Evolutionary conservation across 2,888 invertebrate species (phyloP).

Genomic region (Drosophila paramelanica): DNA sequence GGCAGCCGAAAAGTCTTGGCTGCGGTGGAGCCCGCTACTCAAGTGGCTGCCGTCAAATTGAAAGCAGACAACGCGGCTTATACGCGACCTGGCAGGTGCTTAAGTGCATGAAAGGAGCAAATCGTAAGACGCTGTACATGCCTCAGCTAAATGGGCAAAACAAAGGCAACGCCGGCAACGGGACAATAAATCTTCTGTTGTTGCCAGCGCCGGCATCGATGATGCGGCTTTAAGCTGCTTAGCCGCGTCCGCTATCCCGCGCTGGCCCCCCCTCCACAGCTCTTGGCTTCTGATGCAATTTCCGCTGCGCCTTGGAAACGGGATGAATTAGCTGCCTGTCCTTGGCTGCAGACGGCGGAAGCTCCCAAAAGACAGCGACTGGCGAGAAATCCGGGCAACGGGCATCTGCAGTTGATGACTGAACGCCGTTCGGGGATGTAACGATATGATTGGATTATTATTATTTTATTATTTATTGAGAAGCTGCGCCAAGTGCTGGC

Average conservation of each 20-base stretch:
- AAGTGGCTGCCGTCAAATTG: conserved; percentile 12
- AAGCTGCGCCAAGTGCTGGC: conserved; percentile 58
- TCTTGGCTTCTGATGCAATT: conserved; percentile 65
- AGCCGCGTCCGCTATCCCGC: conserved; percentile 32
- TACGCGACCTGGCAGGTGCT: conserved; percentile 23
- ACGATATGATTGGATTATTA: conserved; percentile 84
- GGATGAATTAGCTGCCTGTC: conserved; percentile 48
- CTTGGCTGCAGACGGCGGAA: conserved; percentile 48
- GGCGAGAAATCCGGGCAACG: conserved; percentile 1
- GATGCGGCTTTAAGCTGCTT: conserved; percentile 78
- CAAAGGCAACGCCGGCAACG: conserved; percentile 40
- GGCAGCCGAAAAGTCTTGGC: conserved; percentile 2
- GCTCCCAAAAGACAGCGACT: conserved; percentile 43
- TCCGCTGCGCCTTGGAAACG: conserved; percentile 63
- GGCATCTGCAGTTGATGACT: conserved; percentile 55
- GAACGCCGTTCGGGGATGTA: conserved; percentile 72
- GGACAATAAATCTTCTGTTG: conserved; percentile 65
- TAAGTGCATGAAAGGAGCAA: conserved; percentile 30
- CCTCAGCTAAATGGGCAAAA: conserved; percentile 58
- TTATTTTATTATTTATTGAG: conserved; percentile 83
- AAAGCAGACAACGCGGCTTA: conserved; percentile 28
- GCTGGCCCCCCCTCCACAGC: background rate
- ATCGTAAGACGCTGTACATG: conserved; percentile 12
- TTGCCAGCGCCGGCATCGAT: conserved; percentile 54
- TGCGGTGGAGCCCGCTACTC: conserved; percentile 5